phyloP scores from a whole-genome alignment of 2,797 vertebrate genomes.

The Macroramphosus scolopax region DNA sequence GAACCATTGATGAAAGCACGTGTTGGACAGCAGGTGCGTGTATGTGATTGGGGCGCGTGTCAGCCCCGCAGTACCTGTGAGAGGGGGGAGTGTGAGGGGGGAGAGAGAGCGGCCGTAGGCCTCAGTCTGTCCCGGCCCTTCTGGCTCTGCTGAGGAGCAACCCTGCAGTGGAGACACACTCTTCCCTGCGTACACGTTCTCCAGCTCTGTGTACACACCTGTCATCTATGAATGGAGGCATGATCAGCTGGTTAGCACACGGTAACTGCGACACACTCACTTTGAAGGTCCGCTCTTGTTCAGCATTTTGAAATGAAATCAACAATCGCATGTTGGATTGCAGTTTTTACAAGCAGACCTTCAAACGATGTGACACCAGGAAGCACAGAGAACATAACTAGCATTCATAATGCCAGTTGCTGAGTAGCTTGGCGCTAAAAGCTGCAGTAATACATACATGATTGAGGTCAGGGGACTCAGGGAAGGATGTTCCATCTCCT shows the following conservation, averaged over 20 bases:
- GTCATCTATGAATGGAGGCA: conserved; percentile 87
- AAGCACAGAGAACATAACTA: conserved; percentile 35
- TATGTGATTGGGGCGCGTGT: conserved; percentile 14
- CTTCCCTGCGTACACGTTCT: conserved; percentile 86
- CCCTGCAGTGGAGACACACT: conserved; percentile 66
- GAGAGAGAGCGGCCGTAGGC: conserved; percentile 76
- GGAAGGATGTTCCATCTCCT: conserved; percentile 95
- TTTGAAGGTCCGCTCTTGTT: conserved; percentile 52
- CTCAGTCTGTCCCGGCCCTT: conserved; percentile 75
- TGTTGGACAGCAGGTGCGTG: conserved; percentile 11
- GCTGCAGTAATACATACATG: conserved; percentile 77
- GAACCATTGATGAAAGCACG: conserved; percentile 23
- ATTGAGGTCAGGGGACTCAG: conserved; percentile 94
- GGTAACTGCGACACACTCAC: conserved; percentile 1
- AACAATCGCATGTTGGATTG: background rate
- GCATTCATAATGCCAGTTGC: conserved; percentile 36
- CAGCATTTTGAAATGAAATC: background rate
- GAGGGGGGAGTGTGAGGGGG: conserved; percentile 75
- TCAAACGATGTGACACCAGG: conserved; percentile 51
- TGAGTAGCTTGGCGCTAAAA: too few relatives aligned
- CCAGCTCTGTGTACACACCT: conserved; percentile 92
- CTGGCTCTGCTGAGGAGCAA: conserved; percentile 77
- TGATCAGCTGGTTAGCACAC: conserved; percentile 68
- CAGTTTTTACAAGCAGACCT: conserved; percentile 43
- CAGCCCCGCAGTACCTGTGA: conserved; percentile 78